phyloP scores from a whole-genome alignment of 2,888 invertebrate genomes.

The Amblyjoppa proteus region DNA sequence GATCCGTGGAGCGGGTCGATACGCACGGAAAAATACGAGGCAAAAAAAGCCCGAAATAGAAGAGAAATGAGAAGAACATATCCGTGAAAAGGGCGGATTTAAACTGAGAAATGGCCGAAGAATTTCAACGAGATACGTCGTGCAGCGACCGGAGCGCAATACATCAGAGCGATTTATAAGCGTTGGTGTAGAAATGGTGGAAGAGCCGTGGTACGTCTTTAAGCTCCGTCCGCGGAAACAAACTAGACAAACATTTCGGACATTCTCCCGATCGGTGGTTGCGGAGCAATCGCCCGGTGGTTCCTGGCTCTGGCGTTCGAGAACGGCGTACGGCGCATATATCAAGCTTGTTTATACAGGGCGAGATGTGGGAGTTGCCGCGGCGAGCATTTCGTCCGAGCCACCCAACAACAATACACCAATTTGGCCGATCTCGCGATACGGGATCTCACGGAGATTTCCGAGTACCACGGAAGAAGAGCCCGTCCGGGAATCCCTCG shows the following conservation, averaged over 20 bases:
- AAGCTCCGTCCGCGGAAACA: slow-evolving; percentile 61
- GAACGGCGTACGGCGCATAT: slow-evolving; percentile 69
- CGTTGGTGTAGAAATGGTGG: slow-evolving; percentile 60
- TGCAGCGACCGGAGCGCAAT: slow-evolving; percentile 51
- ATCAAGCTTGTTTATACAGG: slow-evolving; percentile 75
- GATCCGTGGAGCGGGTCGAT: too few species aligned
- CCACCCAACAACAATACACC: slow-evolving; percentile 76
- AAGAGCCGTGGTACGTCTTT: slow-evolving; percentile 58
- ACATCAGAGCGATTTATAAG: slow-evolving; percentile 63
- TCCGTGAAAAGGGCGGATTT: neutral
- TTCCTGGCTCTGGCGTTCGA: slow-evolving; percentile 22
- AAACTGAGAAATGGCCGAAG: neutral
- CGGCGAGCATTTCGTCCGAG: slow-evolving; percentile 29
- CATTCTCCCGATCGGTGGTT: slow-evolving; percentile 56
- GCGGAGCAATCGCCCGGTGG: slow-evolving; percentile 3
- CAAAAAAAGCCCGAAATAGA: neutral
- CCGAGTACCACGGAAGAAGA: slow-evolving; percentile 7
- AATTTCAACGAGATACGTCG: slow-evolving; percentile 51
- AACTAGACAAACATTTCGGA: slow-evolving; percentile 70
- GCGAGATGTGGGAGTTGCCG: slow-evolving; percentile 58
- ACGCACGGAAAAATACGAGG: neutral
- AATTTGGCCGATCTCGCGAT: slow-evolving; percentile 76
- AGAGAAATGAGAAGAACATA: slow-evolving; percentile 2
- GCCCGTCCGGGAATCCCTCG: neutral
- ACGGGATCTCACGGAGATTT: slow-evolving; percentile 71